These are phyloP conservation scores for Myotis pilosus DNA, from an alignment of 2,797 vertebrate species.

Conservation along the genomic window DNA sequence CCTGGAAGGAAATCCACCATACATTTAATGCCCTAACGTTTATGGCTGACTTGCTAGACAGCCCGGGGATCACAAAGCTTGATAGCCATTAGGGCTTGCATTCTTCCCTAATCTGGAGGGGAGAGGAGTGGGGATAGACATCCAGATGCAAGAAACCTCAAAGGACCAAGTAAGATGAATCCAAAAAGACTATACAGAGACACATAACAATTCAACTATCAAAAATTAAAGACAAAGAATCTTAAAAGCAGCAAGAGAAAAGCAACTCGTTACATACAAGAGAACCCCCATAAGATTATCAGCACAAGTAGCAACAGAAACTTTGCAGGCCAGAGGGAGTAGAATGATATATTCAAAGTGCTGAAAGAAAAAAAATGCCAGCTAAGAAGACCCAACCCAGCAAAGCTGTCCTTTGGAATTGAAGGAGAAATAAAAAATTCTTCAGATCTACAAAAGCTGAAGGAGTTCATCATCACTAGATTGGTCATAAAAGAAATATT, in stretches of 20 bases:
- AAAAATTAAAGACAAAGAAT: conserved; percentile 16
- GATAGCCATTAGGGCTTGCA: not conserved
- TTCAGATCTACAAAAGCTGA: not conserved
- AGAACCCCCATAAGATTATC: not conserved
- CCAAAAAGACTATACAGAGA: not conserved
- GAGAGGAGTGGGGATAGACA: not conserved
- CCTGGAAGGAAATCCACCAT: not conserved
- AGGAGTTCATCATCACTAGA: not conserved
- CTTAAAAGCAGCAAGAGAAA: not conserved
- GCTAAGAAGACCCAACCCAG: not conserved
- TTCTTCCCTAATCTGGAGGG: not conserved
- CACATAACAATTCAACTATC: not conserved
- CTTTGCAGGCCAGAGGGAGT: not conserved
- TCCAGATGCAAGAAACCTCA: not conserved
- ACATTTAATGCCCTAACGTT: not conserved
- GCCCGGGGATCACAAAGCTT: not conserved
- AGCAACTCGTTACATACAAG: not conserved
- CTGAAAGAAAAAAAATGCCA: not conserved
- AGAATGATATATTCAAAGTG: not conserved
- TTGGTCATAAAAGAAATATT: not conserved
- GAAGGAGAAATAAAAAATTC: not conserved
- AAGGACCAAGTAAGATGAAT: not conserved
- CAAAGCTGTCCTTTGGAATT: not conserved
- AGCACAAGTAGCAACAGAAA: not conserved
- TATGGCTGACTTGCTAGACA: not conserved